Base-by-base conservation (phyloP, 37 sponge, comb jelly and placozoan species). In the Haliclona indistincta region DNA sequence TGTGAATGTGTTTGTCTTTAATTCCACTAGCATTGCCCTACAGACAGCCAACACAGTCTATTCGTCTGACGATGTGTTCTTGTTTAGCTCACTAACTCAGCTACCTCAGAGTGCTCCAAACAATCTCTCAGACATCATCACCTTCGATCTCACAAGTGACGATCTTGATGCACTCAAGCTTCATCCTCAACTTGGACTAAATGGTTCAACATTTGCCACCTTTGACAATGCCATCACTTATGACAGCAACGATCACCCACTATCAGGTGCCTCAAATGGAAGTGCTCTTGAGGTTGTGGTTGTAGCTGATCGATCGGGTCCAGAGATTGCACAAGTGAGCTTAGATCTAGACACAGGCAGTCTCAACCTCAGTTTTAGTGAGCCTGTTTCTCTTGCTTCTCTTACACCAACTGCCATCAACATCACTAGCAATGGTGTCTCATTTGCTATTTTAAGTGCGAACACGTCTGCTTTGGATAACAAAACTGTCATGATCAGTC, bases 361-460 rank as follows among this genome's bases (percentile, higher is more conserved):
- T 23, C 38, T 95, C 41, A 20, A n/a, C 0, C 74, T 91, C 3
- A 74, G 34, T 43, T 91, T 95, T 78, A 74, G 81, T 70, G 96
- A 95, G 34, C 89, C 90, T 25, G 69, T 90, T 23, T 64, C 66
- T 42, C 42, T 65, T 28, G 32, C 64, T n/a, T 70, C 83, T 37
- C 43, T 88, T 1, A 38, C 28, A 23, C 61, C 63, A 34, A 38
- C 73, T 42, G 54, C 73, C 58, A 69, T 82, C 32, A 30, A 30
- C 25, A 19, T 88, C 11, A 69, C 47, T 22, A n/a, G n/a, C n/a
- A n/a, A n/a, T n/a, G n/a, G n/a, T n/a, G 29, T 25, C 4, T 70
- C 70, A 43, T 75, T 83, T 1, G 45, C 45, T 20, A 7, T 35
- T 3, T 39, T 49, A 32, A 67, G 68, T 68, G 68, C 60, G 1